Conservation (phyloP, 2,888 invertebrate species). For the Drosophila birchii region DNA sequence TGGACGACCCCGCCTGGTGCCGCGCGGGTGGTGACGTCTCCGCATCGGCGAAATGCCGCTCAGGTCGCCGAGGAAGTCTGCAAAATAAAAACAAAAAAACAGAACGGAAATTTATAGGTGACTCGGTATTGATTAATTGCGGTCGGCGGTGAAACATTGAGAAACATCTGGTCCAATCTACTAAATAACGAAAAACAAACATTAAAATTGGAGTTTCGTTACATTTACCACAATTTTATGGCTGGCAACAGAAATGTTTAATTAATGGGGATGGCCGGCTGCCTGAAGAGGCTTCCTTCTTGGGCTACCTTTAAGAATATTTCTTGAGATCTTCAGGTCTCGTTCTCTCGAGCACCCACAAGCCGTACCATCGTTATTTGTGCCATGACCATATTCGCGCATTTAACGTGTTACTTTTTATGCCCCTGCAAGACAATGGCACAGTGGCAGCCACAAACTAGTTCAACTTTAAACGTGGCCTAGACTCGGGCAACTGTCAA, state of each 20-base stretch:
- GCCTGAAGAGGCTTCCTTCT: slow-evolving; percentile 50
- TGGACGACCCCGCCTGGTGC: slow-evolving; percentile 90
- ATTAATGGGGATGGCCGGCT: slow-evolving; percentile 43
- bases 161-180: slow-evolving; percentile 58
- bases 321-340: background rate
- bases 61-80: slow-evolving; percentile 82
- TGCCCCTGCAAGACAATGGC: slow-evolving; percentile 39
- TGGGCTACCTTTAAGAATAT: slow-evolving; percentile 5
- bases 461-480: slow-evolving; percentile 27
- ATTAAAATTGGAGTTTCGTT: slow-evolving; percentile 39
- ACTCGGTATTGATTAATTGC: slow-evolving; percentile 68
- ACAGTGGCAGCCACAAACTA: slow-evolving; percentile 32
- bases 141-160: slow-evolving; percentile 38
- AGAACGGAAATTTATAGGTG: slow-evolving; percentile 57
- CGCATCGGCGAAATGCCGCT: slow-evolving; percentile 81
- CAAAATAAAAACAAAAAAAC: slow-evolving; percentile 44
- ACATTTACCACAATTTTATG: slow-evolving; percentile 43
- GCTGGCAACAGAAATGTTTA: slow-evolving; percentile 31
- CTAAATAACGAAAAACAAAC: slow-evolving; percentile 40
- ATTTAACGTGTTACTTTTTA: slow-evolving; percentile 58
- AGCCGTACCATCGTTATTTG: slow-evolving; percentile 43
- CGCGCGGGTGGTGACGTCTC: slow-evolving; percentile 85
- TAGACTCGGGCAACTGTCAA: slow-evolving; percentile 26
- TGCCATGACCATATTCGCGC: slow-evolving; percentile 69
- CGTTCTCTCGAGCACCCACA: slow-evolving; percentile 23